Evolutionary conservation across 2,888 invertebrate species (phyloP), one percentile per base, ranked within the genome.

Genomic region (Aspidiotus destructor): DNA sequence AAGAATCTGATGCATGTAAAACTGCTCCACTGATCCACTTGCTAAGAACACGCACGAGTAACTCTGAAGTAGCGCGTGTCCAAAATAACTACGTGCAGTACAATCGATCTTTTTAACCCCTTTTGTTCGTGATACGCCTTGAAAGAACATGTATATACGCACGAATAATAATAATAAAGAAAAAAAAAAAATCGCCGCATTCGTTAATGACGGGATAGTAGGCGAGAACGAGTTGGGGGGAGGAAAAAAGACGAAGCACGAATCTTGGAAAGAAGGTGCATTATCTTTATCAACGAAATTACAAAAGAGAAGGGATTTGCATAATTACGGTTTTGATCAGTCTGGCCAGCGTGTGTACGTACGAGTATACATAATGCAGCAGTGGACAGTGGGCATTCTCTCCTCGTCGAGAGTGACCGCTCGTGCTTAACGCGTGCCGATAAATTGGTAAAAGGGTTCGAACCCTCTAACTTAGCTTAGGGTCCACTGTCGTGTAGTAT

Each of bases 381-480:
- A 17, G n/a, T 65, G 65, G 65, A 65, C 65, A 65, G 65, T 65
- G 65, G 65, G 55, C 65, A 65, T 65, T 65, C 55, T 57, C 28
- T 28, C 28, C 28, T 28, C 28, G 28, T 28, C 28, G 28, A 65
- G 41, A 57, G 65, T 57, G 65, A 57, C 65, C 65, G 65, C 65
- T 65, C 65, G 65, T 65, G 65, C 65, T 65, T 65, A 65, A 65
- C 65, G 65, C 65, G 65, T 65, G 65, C 65, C 65, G 55, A 65
- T 65, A 65, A 65, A 65, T 65, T 65, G 65, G 65, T 65, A 65
- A 65, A 65, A 65, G 65, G 65, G 57, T 57, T 65, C 65, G 65
- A 65, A 65, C 65, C 65, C 65, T 58, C 17, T 63, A 63, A 41
- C 55, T 42, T 64, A 41, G 41, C 55, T 41, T 64, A 64, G 54